Conservation (phyloP, 37 sponge, comb jelly and placozoan genomes). For the Lycopodina hypogea region DNA sequence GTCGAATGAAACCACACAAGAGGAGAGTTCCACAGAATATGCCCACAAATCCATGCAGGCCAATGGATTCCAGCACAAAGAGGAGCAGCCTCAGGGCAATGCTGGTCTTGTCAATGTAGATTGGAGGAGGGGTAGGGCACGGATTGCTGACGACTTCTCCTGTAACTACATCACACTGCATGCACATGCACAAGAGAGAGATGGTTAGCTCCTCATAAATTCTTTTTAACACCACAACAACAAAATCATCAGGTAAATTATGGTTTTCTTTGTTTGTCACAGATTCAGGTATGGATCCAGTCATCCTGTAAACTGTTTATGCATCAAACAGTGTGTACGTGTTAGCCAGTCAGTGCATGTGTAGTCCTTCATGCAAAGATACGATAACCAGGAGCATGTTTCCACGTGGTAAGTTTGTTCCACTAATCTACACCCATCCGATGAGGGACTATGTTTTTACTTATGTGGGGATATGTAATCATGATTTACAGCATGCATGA, state of each 20-base stretch:
- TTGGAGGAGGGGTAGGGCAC: conserved; percentile 55
- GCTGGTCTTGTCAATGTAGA: not conserved
- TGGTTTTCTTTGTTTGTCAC: too few relatives aligned
- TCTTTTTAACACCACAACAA: not conserved
- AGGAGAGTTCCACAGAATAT: conserved; percentile 52
- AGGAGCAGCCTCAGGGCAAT: conserved; percentile 27
- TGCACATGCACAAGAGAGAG: too few relatives aligned
- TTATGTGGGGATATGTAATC: too few relatives aligned
- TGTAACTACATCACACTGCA: conserved; percentile 9
- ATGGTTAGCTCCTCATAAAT: not conserved
- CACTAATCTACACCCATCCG: too few relatives aligned
- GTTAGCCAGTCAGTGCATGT: too few relatives aligned
- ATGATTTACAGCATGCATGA: too few relatives aligned
- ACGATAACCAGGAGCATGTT: too few relatives aligned
- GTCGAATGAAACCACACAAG: conserved; percentile 60
- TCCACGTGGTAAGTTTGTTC: too few relatives aligned
- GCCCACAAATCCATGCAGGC: conserved; percentile 57
- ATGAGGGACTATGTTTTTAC: too few relatives aligned
- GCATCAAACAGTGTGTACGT: too few relatives aligned
- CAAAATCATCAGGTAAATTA: not conserved
- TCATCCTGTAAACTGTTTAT: not conserved
- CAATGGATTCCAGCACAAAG: conserved; percentile 47
- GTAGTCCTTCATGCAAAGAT: too few relatives aligned
- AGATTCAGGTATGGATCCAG: not conserved
- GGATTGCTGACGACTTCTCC: not conserved